phyloP scores from a whole-genome alignment of 2,113 vertebrate genomes.

The Boulengeromyrus knoepffleri region DNA sequence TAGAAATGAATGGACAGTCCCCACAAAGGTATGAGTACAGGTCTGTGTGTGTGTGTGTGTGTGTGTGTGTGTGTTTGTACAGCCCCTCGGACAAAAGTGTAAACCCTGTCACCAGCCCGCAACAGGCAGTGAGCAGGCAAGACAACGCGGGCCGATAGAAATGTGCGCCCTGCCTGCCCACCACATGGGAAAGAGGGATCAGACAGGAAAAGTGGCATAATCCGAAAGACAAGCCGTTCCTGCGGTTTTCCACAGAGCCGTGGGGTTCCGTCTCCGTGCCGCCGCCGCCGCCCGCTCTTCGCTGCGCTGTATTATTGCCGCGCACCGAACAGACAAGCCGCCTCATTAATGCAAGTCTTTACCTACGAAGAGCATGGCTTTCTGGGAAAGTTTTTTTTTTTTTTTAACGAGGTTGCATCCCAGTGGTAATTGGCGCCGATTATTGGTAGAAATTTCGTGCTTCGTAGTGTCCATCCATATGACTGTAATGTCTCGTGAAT shows the following conservation, averaged over 20 bases:
- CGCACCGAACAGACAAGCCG: not conserved
- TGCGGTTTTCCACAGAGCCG: not conserved
- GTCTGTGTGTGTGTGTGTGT: not conserved
- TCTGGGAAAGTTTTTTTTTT: not conserved
- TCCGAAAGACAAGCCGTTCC: conserved; percentile 8
- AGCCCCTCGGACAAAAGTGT: not conserved
- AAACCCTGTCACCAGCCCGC: not conserved
- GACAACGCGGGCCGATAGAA: not conserved
- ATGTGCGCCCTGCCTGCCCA: not conserved
- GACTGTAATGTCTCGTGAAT: not conserved
- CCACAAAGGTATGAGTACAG: too few relatives aligned
- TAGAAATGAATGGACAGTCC: too few relatives aligned
- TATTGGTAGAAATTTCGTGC: not conserved
- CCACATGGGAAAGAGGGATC: not conserved
- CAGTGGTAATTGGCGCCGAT: not conserved
- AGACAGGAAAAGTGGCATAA: not conserved
- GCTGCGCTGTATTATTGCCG: not conserved
- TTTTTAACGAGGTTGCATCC: not conserved
- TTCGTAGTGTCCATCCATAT: not conserved
- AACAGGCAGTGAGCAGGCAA: not conserved
- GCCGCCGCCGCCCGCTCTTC: not conserved
- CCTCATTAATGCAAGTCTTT: not conserved
- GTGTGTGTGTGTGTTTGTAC: not conserved
- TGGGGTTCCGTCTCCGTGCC: too few relatives aligned
- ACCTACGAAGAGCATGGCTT: not conserved